Base-by-base conservation (phyloP, 2,888 invertebrate genomes). In the Trimorus sp. region DNA sequence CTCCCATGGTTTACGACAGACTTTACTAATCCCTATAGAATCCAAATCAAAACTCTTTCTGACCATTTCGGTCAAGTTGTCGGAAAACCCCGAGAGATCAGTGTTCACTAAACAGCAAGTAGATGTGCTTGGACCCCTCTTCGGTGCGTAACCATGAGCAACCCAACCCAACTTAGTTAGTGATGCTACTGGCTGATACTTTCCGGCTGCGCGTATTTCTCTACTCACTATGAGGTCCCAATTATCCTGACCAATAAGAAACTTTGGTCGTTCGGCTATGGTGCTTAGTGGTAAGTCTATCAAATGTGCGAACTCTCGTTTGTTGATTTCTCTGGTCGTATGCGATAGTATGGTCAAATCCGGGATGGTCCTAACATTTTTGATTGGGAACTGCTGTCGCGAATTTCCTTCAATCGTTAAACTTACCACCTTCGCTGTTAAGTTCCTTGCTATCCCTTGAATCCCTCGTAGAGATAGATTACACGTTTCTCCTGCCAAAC, bases 1-100 rank as follows among this genome's bases (percentile, higher is more conserved):
- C 15, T 62, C 62, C 49, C 62, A 45, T 1, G 56, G 36, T 16
- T 77, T 77, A 6, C 63, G 53, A 6, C 38, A 14, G 16, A 9
- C 12, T 14, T 36, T 63, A 12, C 26, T 69, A 14, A 77, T 26
- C 5, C 77, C 63, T 0, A 77, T 26, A 5, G 66, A 53, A 54
- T 70, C 77, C 7, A 77, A 12, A 4, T 42, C 58, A 11, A 77
- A 69, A 16, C 38, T 77, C 6, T 5, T 38, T 51, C 49, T 77
- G 9, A 70, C 45, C 26, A 62, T 16, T 8, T 62, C 62, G 5
- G 48, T 36, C 9, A 62, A 11, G n/a, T 62, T 40, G 14, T 62
- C 62, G 38, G 40, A 38, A 3, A 15, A 14, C 40, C 2, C 9
- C 14, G 9, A 5, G 3, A 26, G 36, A 5, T 60, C 15, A 54